Base-by-base conservation (phyloP, 2,888 invertebrate species). In the Andrena haemorrhoa region DNA sequence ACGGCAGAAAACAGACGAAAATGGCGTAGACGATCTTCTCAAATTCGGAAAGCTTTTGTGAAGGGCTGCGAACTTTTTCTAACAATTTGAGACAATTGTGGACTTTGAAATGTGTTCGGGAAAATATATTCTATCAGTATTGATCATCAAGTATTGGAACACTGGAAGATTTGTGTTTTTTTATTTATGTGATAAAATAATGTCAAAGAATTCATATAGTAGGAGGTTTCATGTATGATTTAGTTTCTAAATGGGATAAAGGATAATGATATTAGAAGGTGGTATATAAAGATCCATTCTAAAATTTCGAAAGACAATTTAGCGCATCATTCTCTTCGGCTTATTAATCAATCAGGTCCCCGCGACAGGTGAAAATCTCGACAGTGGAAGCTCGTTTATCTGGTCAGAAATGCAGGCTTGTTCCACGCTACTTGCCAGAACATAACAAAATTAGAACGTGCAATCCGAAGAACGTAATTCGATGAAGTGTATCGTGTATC, bases 401-500 rank as follows among this genome's bases (percentile, higher is more conserved):
- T 53, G 31, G 31, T 33, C 47, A 64, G 20, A 49, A 16, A 33
- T 26, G 31, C 26, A 66, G 31, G 20, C 26, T 10, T 16, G 56
- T 68, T 68, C 63, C 69, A 63, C 41, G 70, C 63, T 64, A 33
- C 64, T 60, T 60, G 20, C 20, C 26, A 12, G 47, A 26, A 10
- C 63, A 64, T 12, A 2, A 7, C 41, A 47, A 68, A 80, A 75
- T 75, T 75, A 70, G 72, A 75, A 75, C 75, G 60, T 53, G 20
- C 58, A n/a, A 49, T 35, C 68, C 56, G 58, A 29, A 35, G 64
- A 69, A 72, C 41, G 83, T 84, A 84, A 84, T 69, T 75, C 72
- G 72, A 82, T 82, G 75, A 82, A 84, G 70, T 75, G 72, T 84
- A 84, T 84, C 83, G 61, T 26, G 65, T 84, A 75, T 84, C 78